phyloP scores from a whole-genome alignment of 1,140 invertebrate species.

The Polypedilum pembai region DNA sequence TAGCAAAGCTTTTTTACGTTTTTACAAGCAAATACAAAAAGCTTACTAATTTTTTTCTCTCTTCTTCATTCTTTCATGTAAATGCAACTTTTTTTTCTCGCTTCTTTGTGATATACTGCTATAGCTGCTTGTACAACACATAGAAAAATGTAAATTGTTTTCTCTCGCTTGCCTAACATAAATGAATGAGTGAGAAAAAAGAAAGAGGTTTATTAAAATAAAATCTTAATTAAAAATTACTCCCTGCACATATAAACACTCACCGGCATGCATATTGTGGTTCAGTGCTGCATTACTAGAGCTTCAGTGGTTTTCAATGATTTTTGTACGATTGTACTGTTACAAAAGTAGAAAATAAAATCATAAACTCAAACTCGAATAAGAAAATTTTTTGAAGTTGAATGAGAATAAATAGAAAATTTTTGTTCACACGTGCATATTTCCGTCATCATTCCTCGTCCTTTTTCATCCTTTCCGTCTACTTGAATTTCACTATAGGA shows the following conservation, averaged over 20 bases:
- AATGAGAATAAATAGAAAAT: too few species aligned
- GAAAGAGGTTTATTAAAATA: conserved; percentile 27
- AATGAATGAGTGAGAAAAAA: background rate
- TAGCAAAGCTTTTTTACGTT: background rate
- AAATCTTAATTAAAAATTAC: conserved; percentile 28
- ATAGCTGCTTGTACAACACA: conserved; percentile 28
- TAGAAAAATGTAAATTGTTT: background rate
- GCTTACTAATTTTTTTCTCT: background rate
- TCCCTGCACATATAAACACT: background rate
- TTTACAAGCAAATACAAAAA: conserved; percentile 1
- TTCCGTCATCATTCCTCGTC: too few species aligned
- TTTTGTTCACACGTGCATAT: too few species aligned
- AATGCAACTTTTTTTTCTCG: background rate
- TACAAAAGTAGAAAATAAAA: too few species aligned
- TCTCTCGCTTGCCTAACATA: background rate
- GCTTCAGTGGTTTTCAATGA: background rate
- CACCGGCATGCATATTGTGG: too few species aligned
- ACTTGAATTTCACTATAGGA: too few species aligned
- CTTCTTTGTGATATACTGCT: conserved; percentile 29
- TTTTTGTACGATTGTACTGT: too few species aligned
- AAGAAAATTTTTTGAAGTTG: too few species aligned
- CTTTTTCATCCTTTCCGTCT: too few species aligned
- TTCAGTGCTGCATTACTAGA: background rate
- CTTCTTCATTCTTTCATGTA: background rate
- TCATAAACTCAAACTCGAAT: too few species aligned